phyloP scores from a whole-genome alignment of 2,797 vertebrate genomes.

The Prionace glauca region DNA sequence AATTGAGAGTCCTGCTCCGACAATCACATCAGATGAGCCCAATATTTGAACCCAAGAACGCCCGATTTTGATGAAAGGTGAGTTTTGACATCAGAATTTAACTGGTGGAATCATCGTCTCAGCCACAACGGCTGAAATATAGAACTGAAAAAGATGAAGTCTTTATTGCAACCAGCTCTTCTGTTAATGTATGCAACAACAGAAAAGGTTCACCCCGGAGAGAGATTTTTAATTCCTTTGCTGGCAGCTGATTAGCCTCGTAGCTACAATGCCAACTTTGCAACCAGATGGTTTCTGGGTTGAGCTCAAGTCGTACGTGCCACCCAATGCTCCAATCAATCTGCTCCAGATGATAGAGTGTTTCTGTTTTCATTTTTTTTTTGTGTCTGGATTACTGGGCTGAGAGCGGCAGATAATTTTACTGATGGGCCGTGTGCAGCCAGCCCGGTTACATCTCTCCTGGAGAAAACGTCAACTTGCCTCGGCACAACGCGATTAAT shows the following conservation, averaged over 20 bases:
- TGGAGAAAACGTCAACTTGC: not conserved
- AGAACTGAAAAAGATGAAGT: not conserved
- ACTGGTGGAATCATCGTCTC: not conserved
- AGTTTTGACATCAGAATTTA: not conserved
- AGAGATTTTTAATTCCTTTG: constrained; percentile 25
- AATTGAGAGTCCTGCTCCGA: not conserved
- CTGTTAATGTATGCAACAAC: not conserved
- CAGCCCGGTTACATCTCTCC: not conserved
- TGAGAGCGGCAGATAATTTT: not conserved
- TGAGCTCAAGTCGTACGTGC: not conserved
- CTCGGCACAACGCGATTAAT: not conserved
- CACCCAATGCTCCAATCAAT: not conserved
- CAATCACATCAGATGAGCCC: not conserved
- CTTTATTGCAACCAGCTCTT: not conserved
- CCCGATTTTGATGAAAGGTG: not conserved
- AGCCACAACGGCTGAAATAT: not conserved
- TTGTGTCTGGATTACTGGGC: not conserved
- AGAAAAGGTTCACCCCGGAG: not conserved
- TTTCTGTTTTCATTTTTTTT: not conserved
- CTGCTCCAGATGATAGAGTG: not conserved
- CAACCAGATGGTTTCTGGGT: not conserved
- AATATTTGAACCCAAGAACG: not conserved
- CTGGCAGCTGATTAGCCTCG: not conserved
- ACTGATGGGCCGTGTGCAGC: not conserved
- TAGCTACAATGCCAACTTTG: not conserved